Percentiles rank a stretch among this genome's conserved stretches.
These are phyloP conservation scores for Cotesia chilonis DNA, from an alignment of 1,140 invertebrate genomes.

Conservation along the genomic window DNA sequence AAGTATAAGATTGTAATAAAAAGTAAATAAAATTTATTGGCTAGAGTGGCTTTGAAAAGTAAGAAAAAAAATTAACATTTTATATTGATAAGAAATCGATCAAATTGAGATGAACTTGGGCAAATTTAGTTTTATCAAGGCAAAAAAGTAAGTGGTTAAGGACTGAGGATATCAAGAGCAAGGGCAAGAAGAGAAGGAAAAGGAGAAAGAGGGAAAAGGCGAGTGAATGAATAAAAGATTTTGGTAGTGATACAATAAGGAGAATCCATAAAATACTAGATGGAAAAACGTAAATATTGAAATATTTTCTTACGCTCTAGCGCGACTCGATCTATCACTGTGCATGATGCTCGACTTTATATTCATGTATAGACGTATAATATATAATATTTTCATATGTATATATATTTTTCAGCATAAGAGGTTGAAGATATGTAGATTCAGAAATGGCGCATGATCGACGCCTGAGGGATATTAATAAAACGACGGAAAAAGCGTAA, in stretches of 20 bases:
- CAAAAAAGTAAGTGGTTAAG: too few relatives aligned
- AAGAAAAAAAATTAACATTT: too few relatives aligned
- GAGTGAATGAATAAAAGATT: constrained; percentile 19
- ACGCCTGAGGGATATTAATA: constrained; percentile 13
- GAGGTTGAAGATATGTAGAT: not conserved
- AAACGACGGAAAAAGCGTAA: not conserved
- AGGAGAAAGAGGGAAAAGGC: not conserved
- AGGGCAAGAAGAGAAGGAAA: not conserved
- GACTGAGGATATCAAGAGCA: not conserved
- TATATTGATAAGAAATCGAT: too few relatives aligned
- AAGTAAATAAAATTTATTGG: too few relatives aligned
- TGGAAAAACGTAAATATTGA: constrained; percentile 29
- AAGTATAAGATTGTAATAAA: too few relatives aligned
- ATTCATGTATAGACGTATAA: not conserved
- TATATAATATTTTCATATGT: not conserved
- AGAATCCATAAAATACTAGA: constrained; percentile 9
- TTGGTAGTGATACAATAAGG: constrained; percentile 20
- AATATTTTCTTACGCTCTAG: constrained; percentile 17
- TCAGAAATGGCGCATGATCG: constrained; percentile 18
- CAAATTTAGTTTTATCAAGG: not conserved
- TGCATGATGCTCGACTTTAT: not conserved
- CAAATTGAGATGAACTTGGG: too few relatives aligned
- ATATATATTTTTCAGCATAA: too few relatives aligned
- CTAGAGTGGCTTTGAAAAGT: too few relatives aligned
- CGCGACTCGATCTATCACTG: constrained; percentile 10